Percentiles rank a stretch among this genome's conserved stretches.
Evolutionary conservation across 1,140 invertebrate genomes (phyloP).

Genomic region (Solenopsis fugax): DNA sequence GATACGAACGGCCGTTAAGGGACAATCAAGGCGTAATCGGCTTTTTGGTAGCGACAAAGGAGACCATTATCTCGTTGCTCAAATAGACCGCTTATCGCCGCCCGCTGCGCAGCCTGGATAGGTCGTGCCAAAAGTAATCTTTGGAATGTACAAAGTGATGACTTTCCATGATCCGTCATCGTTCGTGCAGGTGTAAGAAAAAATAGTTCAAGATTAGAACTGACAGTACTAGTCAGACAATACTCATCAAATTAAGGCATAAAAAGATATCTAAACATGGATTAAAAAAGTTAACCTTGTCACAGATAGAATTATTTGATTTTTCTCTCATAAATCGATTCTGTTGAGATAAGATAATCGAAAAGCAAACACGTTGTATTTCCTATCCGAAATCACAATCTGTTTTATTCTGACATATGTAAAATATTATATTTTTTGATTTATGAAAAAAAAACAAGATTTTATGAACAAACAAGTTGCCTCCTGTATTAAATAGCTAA

Average conservation of each 20-base stretch:
- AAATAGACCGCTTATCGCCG: constrained; percentile 80
- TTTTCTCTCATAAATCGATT: neutral
- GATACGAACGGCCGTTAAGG: constrained; percentile 50
- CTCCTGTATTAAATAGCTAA: neutral
- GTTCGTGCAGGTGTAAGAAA: neutral
- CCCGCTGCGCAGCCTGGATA: constrained; percentile 64
- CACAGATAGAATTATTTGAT: neutral
- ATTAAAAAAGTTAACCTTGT: neutral
- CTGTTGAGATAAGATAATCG: neutral
- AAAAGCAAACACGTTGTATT: neutral
- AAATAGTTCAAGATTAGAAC: neutral
- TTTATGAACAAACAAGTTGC: neutral
- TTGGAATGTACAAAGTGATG: neutral
- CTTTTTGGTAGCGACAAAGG: constrained; percentile 81
- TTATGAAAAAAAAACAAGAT: neutral
- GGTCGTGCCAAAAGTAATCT: constrained; percentile 57
- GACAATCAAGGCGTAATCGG: constrained; percentile 73
- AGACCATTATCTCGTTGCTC: constrained; percentile 82
- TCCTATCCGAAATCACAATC: too few species aligned
- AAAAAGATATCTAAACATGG: neutral
- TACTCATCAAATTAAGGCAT: neutral
- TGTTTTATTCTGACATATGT: too few species aligned
- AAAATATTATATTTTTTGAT: too few species aligned
- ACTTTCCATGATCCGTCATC: neutral
- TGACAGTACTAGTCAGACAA: too few species aligned